These are phyloP conservation scores for Sarcophilus harrisii DNA, from an alignment of 2,797 vertebrate genomes.

Conservation along the genomic window DNA sequence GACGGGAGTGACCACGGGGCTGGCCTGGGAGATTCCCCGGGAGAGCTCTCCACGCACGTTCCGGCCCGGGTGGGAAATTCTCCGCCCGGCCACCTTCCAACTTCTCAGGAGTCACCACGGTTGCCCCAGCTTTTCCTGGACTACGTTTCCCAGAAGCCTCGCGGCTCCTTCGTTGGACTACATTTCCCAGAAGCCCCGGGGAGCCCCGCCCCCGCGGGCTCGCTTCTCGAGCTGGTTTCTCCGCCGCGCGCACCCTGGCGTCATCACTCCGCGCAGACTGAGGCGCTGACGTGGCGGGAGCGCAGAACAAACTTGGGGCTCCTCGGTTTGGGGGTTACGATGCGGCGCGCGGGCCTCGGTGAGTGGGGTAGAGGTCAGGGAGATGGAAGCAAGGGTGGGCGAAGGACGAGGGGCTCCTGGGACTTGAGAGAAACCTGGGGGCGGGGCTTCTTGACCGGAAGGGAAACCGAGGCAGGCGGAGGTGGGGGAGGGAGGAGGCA, in stretches of 20 bases:
- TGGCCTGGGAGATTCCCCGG: neutral
- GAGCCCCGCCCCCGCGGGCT: too few species aligned
- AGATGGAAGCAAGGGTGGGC: conserved; percentile 60
- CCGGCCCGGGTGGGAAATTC: neutral
- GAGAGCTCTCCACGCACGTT: neutral
- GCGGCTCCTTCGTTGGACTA: neutral
- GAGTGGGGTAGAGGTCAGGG: neutral
- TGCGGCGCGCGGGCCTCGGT: neutral
- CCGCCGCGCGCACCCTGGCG: neutral
- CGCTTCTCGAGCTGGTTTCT: neutral
- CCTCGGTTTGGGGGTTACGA: neutral
- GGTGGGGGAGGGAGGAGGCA: too few species aligned
- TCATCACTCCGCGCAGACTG: neutral
- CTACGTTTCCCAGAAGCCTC: conserved; percentile 60
- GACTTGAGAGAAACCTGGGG: too few species aligned
- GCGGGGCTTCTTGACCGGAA: neutral
- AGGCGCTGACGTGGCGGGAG: neutral
- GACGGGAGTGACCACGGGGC: neutral
- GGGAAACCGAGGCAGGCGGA: neutral
- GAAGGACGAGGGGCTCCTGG: too few species aligned
- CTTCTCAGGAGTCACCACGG: conserved; percentile 62
- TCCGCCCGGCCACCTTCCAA: conserved; percentile 6
- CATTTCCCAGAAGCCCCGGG: conserved; percentile 46
- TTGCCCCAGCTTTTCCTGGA: conserved; percentile 7
- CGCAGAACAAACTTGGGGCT: too few species aligned